Evolutionary conservation across 2,113 vertebrate genomes (phyloP), one percentile per base, ranked within the genome.

Genomic region (Channa maculata): DNA sequence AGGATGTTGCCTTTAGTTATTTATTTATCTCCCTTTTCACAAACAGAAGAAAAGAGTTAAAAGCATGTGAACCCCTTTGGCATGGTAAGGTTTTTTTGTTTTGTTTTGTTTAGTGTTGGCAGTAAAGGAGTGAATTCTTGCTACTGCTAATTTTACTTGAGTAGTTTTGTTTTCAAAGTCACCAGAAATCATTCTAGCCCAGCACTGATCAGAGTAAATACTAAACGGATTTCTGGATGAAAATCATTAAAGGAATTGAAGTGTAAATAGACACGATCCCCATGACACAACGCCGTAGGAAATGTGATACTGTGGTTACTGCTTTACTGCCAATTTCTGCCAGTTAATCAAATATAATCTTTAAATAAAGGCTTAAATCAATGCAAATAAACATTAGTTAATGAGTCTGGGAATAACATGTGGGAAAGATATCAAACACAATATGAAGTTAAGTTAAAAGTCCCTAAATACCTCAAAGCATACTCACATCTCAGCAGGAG

Each of bases 1-100:
- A 90, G 90, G 94, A 93, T 91, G 90, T 92, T 91, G 88, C 82
- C 87, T 92, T 90, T 84, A 89, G 89, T 91, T 93, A 92, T 93
- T 94, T 92, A 93, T 93, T 90, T 89, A 86, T 89, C 86, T 86
- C 50, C 50, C 78, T 73, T 91, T 88, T 84, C 75, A 77, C 85
- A 85, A 90, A 90, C 74, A 89, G 71, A 86, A 87, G 80, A 83
- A 86, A 85, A 73, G 75, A 68, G 75, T 82, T 76, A 90, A 91
- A 87, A 80, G 82, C 72, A 53, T 87, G 50, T 80, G 67, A 77
- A 68, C 80, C 71, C 80, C 71, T 70, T 78, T 81, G 68, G 71
- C 45, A n/a, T 80, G 14, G 64, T 71, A 71, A 13, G 36, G 52
- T 11, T 15, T 71, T 68, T 70, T 65, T 38, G 52, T 33, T 15